Evolutionary conservation across 2,797 vertebrate genomes (phyloP).

Genomic region (Enteromius unitaeniatus): DNA sequence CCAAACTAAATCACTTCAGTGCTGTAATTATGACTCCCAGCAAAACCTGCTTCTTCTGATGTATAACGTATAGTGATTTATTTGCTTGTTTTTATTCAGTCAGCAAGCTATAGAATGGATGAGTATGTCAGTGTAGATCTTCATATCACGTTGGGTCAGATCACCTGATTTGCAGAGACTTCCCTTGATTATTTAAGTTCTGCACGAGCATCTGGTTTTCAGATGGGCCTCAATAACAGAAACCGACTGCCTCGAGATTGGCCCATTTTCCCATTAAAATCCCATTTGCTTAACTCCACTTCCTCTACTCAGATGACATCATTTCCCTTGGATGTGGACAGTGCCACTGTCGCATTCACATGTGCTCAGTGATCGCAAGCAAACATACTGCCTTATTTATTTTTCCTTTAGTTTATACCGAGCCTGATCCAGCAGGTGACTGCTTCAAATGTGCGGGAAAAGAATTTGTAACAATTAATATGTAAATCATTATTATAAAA

Average conservation of each 20-base stretch:
- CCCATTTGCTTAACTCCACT: conserved; percentile 7
- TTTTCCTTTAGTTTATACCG: neutral
- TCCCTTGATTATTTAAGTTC: neutral
- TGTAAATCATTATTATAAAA: neutral
- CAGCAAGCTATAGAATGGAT: neutral
- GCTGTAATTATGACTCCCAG: neutral
- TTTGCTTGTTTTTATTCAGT: neutral
- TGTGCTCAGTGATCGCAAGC: neutral
- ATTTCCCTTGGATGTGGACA: neutral
- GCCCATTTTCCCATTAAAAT: conserved; percentile 72
- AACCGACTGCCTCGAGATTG: conserved; percentile 57
- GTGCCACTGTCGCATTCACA: neutral
- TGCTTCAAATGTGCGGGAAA: neutral
- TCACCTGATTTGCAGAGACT: neutral
- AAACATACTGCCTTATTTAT: neutral
- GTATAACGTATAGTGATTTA: neutral
- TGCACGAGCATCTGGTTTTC: conserved; percentile 61
- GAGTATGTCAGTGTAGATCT: neutral
- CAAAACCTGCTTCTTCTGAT: neutral
- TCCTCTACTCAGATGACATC: conserved; percentile 13
- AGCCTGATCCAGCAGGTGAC: neutral
- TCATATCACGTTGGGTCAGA: neutral
- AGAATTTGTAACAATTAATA: neutral
- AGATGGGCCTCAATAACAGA: conserved; percentile 67
- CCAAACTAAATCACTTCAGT: neutral